Base-by-base conservation (phyloP, 1,140 invertebrate species). In the Gryon sp. region DNA sequence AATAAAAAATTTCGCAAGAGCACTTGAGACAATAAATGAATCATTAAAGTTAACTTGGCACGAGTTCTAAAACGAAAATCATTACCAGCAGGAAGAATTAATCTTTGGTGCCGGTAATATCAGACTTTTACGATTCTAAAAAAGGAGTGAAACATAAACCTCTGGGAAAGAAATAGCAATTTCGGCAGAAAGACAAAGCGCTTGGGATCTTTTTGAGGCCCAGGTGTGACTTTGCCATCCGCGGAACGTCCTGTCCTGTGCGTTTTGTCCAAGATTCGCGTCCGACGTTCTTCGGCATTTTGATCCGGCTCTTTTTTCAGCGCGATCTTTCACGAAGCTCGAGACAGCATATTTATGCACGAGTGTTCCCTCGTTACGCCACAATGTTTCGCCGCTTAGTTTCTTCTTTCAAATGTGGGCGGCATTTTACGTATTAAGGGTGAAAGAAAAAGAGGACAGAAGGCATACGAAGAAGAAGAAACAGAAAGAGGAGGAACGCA, bases 321-420 rank as follows among this genome's bases (percentile, higher is more conserved):
- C 53, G 26, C 57, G 45, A 60, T 62, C 63, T 70, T 32, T 70
- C 52, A 70, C 62, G 22, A 59, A 30, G 8, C 14, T 34, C 48
- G 59, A 63, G 65, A 65, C 53, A 55, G 73, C 60, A 76, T 76
- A 78, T 80, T 81, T 80, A 83, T 80, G 80, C 81, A 76, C 65
- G 78, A 76, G 59, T 80, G n/a, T 80, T 80, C 75, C 82, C 82
- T 88, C 82, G 85, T 88, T 88, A 87, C 86, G 81, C 84, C 82
- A 86, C 86, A 81, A 77, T 59, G 69, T 78, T 55, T n/a, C n/a
- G 68, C 75, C 79, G 84, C 83, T 86, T 86, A 88, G 81, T 84
- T 87, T 83, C 80, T 87, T 82, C 79, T 80, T 79, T 79, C 80
- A 76, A 75, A 62, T 74, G 78, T 78, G 83, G 70, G 43, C 78